Evolutionary conservation across 2,113 vertebrate species (phyloP).

Genomic region (Pitta sordida): DNA sequence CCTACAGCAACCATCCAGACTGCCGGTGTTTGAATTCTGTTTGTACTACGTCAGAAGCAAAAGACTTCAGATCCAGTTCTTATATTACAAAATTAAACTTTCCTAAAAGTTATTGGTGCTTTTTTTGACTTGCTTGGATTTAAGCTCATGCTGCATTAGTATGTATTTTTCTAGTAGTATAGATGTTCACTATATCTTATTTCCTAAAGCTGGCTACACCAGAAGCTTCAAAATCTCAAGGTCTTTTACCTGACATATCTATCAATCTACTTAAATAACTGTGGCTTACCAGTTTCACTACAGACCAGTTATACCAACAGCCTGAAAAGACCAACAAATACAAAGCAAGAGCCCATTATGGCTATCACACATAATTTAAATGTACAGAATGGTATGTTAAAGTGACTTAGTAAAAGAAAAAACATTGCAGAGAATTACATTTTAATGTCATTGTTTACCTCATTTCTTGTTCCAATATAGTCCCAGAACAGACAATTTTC

Average conservation of each 20-base stretch:
- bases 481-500: slow-evolving; percentile 4
- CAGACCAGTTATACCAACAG: neutral
- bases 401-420: slow-evolving; percentile 17
- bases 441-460: slow-evolving; percentile 34
- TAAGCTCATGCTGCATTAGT: neutral
- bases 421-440: slow-evolving; percentile 2
- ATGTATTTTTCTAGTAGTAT: neutral
- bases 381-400: neutral
- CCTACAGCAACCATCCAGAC: neutral
- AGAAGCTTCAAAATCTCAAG: neutral
- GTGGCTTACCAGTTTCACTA: neutral
- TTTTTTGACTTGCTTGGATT: neutral
- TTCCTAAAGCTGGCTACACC: neutral
- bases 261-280: neutral
- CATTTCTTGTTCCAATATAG: slow-evolving; percentile 19
- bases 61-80: neutral
- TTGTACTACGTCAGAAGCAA: neutral
- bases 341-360: neutral
- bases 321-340: slow-evolving; percentile 4
- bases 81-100: neutral
- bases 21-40: neutral
- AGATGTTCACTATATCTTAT: neutral
- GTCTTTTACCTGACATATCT: neutral
- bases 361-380: neutral
- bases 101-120: neutral